These are phyloP conservation scores for Pycnonotus jocosus DNA, from an alignment of 2,113 vertebrate genomes.

Conservation along the genomic window DNA sequence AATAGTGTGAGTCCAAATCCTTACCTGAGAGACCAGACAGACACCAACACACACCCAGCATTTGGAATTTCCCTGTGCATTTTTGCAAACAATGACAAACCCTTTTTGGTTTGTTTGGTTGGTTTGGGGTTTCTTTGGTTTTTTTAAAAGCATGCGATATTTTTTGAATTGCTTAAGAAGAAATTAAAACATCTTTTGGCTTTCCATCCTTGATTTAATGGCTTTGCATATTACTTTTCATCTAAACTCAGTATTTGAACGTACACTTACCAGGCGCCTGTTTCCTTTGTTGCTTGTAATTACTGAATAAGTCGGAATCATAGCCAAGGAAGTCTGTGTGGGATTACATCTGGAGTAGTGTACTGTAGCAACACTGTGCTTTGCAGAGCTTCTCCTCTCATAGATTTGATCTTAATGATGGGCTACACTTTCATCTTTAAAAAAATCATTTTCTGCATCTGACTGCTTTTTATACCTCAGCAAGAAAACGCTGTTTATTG, in stretches of 20 bases:
- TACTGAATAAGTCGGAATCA: conserved; percentile 40
- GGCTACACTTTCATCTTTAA: conserved; percentile 38
- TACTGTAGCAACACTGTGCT: background rate
- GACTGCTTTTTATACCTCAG: conserved; percentile 51
- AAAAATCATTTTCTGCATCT: conserved; percentile 51
- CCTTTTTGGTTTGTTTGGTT: fast-evolving
- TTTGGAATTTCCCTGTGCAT: background rate
- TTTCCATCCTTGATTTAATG: background rate
- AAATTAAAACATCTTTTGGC: background rate
- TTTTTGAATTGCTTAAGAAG: background rate
- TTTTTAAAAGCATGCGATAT: background rate
- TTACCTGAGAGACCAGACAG: background rate
- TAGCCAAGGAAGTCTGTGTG: conserved; percentile 5
- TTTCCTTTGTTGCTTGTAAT: conserved; percentile 60
- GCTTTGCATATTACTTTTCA: conserved; percentile 10
- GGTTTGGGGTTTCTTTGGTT: background rate
- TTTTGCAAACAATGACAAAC: background rate
- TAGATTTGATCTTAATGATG: conserved; percentile 49
- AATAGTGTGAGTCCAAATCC: background rate
- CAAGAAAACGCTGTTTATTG: conserved; percentile 45
- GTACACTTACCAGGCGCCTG: background rate
- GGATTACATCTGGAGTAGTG: conserved; percentile 37
- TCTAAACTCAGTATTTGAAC: conserved; percentile 22
- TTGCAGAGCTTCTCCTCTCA: conserved; percentile 13
- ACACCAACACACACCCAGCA: background rate